Base-by-base conservation (phyloP, 2,797 vertebrate genomes). In the Mormyrops boulengeri region DNA sequence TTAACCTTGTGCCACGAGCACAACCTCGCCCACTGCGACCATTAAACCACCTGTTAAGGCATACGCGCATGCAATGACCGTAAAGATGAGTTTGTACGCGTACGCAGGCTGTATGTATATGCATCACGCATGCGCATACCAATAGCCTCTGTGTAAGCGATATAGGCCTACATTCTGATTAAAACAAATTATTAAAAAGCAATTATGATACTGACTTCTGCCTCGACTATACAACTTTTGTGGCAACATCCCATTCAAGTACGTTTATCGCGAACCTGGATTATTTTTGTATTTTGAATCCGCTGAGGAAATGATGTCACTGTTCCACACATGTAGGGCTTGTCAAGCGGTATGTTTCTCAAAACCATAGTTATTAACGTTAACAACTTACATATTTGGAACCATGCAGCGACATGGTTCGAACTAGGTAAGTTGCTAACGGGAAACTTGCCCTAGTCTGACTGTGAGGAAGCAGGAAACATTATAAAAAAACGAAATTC, bases 1-100 rank as follows among this genome's bases (percentile, higher is more conserved):
- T 92, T 92, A 92, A 92, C 90, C 90, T 91, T 92, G 90, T 91
- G 85, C 89, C 90, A 91, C 85, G 44, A 91, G 66, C 85, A 87
- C 88, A 91, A 90, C 90, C 90, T 91, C 66, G 34, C 86, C 69
- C 60, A 87, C 62, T 88, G 52, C 89, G 47, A 50, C 69, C 57
- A 86, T 49, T 57, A 11, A 62, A 89, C 47, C 53, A 57, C 85
- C 34, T 53, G 52, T 34, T 57, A 55, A 87, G 44, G 22, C 30
- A 55, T 12, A 53, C 77, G 38, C 38, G n/a, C 77, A 60, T 44
- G 30, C 57, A 86, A 30, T 87, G 30, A 89, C 66, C n/a, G 30
- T 66, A 22, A 30, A 66, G 9, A 66, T 30, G 60, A 30, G 60
- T 55, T 11, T 55, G 34, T 53, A 53, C 50, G 11, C 30, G 34